phyloP scores from a whole-genome alignment of 2,888 invertebrate genomes.

The Pyrrhosoma nymphula region DNA sequence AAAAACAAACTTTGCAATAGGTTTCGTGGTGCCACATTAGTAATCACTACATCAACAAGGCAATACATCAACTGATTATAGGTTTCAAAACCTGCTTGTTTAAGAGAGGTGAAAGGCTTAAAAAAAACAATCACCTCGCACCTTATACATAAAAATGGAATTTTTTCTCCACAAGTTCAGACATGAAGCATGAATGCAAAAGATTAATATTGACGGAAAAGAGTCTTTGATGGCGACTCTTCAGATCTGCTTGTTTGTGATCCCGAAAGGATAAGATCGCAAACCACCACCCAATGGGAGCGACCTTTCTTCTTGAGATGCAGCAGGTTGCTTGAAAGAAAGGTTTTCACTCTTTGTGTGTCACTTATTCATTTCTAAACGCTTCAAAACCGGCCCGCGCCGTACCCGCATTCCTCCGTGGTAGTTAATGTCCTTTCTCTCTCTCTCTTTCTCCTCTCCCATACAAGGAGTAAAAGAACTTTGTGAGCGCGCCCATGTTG shows the following conservation, averaged over 20 bases:
- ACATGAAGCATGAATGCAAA: no score
- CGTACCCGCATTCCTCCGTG: background rate
- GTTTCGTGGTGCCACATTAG: no score
- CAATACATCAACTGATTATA: no score
- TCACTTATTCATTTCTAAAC: constrained; percentile 4
- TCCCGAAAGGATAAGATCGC: background rate
- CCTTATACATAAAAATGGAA: no score
- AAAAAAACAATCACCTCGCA: no score
- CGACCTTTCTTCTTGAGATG: background rate
- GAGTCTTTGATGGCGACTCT: no score
- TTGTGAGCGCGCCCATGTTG: constrained; percentile 2
- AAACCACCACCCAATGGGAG: background rate
- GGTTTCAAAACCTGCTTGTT: no score
- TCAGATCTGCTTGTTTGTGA: background rate
- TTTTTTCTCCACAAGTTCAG: no score
- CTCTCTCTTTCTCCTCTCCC: background rate
- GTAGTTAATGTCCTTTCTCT: constrained; percentile 14
- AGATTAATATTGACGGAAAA: no score
- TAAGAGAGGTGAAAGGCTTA: no score
- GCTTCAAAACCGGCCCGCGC: background rate
- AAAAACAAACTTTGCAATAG: no score
- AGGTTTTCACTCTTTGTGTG: background rate
- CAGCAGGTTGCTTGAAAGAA: background rate
- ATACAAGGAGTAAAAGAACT: background rate
- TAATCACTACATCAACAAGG: no score